Percentiles rank a stretch among this genome's conserved stretches.
These are phyloP conservation scores for Coreoperca whiteheadi DNA, from an alignment of 2,113 vertebrate species.

Conservation along the genomic window DNA sequence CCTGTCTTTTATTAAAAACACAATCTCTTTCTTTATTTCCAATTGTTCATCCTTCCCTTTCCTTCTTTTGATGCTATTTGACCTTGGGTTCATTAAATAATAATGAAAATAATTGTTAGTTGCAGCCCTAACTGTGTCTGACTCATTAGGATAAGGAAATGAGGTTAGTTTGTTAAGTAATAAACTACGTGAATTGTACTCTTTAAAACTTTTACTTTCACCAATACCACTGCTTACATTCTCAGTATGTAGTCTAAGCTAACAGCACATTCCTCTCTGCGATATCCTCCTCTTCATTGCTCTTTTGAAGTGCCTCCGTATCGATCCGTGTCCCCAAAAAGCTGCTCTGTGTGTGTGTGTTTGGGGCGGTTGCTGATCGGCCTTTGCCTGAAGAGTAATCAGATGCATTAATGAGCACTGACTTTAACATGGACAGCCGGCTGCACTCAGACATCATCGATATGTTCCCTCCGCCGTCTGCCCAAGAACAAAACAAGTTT, in stretches of 20 bases:
- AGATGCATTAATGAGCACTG: slow-evolving; percentile 78
- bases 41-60: background rate
- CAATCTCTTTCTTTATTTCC: background rate
- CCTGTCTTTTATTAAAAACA: background rate
- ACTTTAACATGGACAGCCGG: slow-evolving; percentile 70
- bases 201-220: slow-evolving; percentile 17
- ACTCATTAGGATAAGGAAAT: background rate
- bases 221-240: slow-evolving; percentile 39
- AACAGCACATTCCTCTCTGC: slow-evolving; percentile 48
- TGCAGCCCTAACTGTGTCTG: background rate
- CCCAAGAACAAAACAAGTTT: slow-evolving; percentile 70
- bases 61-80: background rate
- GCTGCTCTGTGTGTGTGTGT: slow-evolving; percentile 24
- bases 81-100: background rate
- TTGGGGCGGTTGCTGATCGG: slow-evolving; percentile 43
- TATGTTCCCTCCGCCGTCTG: slow-evolving; percentile 64
- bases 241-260: slow-evolving; percentile 37
- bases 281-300: slow-evolving; percentile 57
- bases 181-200: slow-evolving; percentile 3
- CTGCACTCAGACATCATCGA: slow-evolving; percentile 71
- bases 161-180: background rate
- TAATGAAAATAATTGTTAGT: background rate
- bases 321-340: slow-evolving; percentile 73
- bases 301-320: slow-evolving; percentile 67
- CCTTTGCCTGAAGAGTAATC: slow-evolving; percentile 72